Evolutionary conservation across 2,113 vertebrate species (phyloP).

Genomic region (Centropus bengalensis): DNA sequence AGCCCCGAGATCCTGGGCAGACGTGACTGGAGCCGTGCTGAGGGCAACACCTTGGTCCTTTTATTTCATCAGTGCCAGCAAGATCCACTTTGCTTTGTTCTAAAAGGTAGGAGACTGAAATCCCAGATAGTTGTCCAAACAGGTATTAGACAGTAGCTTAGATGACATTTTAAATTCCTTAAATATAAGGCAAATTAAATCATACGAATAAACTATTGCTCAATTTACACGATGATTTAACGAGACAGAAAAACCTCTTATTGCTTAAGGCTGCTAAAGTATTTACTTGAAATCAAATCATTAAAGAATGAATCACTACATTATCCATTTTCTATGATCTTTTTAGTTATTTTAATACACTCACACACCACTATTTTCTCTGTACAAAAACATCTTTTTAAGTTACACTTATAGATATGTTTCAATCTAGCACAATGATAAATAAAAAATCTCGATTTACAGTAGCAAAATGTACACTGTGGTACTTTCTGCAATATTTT

Average conservation of each 20-base stretch:
- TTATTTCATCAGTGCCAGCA: not conserved
- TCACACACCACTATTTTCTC: not conserved
- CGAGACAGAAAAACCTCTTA: conserved; percentile 32
- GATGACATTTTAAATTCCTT: conserved; percentile 45
- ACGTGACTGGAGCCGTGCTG: not conserved
- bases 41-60: not conserved
- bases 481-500: conserved; percentile 73
- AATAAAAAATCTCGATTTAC: conserved; percentile 78
- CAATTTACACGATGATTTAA: conserved; percentile 27
- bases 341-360: not conserved
- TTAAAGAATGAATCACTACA: not conserved
- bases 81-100: not conserved
- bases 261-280: conserved; percentile 20
- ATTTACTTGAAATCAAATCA: conserved; percentile 35
- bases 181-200: conserved; percentile 16
- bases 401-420: conserved; percentile 64
- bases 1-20: not conserved
- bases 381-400: not conserved
- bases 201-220: conserved; percentile 16
- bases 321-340: not conserved
- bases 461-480: conserved; percentile 62
- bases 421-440: conserved; percentile 64
- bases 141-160: not conserved
- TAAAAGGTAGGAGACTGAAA: not conserved
- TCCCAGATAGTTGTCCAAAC: not conserved